These are phyloP conservation scores for Saccopteryx bilineata DNA, from an alignment of 2,113 vertebrate genomes.

Conservation along the genomic window DNA sequence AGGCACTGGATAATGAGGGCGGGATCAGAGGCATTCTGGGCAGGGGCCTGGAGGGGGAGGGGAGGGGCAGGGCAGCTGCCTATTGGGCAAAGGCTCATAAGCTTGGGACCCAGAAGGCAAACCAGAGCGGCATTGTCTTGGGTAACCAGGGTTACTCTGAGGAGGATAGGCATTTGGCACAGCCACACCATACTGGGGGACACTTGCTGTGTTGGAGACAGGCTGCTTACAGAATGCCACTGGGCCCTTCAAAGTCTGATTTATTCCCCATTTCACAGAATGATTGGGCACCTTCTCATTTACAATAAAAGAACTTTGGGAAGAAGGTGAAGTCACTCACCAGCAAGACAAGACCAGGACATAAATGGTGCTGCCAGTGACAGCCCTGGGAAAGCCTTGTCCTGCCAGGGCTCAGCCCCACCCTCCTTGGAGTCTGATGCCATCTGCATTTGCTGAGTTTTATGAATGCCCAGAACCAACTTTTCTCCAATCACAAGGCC, in stretches of 20 bases:
- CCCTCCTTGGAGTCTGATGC: background rate
- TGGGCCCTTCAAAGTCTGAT: conserved; percentile 19
- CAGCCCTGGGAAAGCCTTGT: conserved; percentile 26
- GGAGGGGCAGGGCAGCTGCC: background rate
- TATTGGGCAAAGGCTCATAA: background rate
- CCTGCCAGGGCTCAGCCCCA: accelerated
- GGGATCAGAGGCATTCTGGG: background rate
- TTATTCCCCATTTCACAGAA: conserved; percentile 53
- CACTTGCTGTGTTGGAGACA: background rate
- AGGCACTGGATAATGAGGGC: background rate
- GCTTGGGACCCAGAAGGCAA: background rate
- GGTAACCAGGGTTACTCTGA: background rate
- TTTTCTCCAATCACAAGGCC: background rate
- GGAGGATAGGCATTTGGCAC: background rate
- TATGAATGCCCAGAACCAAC: background rate
- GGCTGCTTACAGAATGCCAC: background rate
- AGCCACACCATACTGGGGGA: background rate
- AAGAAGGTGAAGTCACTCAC: background rate
- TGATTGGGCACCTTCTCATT: conserved; percentile 26
- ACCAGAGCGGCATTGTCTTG: background rate
- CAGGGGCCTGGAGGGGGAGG: background rate
- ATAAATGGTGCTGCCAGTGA: background rate
- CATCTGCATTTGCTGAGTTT: background rate
- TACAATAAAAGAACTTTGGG: conserved; percentile 32
- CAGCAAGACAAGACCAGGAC: background rate